These are phyloP conservation scores for Chironomus striatipennis DNA, from an alignment of 1,140 invertebrate species.

Conservation along the genomic window DNA sequence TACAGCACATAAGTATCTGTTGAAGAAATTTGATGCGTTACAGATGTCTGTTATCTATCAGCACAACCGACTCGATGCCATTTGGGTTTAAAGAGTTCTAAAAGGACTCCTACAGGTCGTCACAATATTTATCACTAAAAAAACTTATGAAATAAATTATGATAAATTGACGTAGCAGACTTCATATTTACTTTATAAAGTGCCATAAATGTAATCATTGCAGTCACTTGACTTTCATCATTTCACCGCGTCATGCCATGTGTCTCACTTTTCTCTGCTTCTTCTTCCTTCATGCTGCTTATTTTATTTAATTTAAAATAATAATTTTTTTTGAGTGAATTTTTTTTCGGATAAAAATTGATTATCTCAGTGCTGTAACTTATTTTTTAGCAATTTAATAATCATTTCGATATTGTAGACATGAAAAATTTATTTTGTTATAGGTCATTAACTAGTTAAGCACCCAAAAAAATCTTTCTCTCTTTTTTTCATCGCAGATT, in stretches of 20 bases:
- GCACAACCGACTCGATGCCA: too few relatives aligned
- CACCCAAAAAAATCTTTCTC: not conserved
- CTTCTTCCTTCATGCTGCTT: not conserved
- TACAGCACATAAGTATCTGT: too few relatives aligned
- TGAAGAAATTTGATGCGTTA: too few relatives aligned
- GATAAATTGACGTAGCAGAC: too few relatives aligned
- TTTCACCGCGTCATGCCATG: not conserved
- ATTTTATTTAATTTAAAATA: not conserved
- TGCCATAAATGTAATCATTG: too few relatives aligned
- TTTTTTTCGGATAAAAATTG: not conserved
- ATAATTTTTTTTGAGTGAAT: not conserved
- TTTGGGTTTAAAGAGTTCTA: too few relatives aligned
- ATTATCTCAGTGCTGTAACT: not conserved
- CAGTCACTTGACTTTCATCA: not conserved
- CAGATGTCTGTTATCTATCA: too few relatives aligned
- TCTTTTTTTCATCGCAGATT: not conserved
- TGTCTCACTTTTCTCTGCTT: not conserved
- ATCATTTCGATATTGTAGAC: not conserved
- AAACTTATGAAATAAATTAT: too few relatives aligned
- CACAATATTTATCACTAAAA: too few relatives aligned
- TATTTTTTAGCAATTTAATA: not conserved
- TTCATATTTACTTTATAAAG: too few relatives aligned
- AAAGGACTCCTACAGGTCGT: too few relatives aligned
- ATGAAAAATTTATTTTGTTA: slow-evolving; percentile 15
- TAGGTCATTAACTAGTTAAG: slow-evolving; percentile 16